Conservation (phyloP, 2,113 vertebrate genomes). For the Sinocyclocheilus grahami region DNA sequence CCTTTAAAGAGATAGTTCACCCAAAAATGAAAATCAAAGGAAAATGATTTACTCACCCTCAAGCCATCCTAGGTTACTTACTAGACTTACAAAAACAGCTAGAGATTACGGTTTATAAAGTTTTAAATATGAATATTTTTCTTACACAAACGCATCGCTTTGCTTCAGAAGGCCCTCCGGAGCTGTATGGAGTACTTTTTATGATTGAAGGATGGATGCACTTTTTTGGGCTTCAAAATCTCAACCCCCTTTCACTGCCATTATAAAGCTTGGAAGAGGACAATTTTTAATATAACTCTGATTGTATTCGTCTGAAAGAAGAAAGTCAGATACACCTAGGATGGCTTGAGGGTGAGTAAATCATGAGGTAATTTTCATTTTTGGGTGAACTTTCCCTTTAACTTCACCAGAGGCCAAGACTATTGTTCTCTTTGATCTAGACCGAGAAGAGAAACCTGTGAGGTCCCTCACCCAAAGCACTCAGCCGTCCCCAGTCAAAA, state of each 20-base stretch:
- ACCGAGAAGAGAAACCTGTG: slow-evolving; percentile 60
- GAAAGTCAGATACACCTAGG: not conserved
- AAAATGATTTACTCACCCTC: too few relatives aligned
- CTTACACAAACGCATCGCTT: too few relatives aligned
- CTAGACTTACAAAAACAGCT: too few relatives aligned
- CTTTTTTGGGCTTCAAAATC: not conserved
- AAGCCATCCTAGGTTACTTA: too few relatives aligned
- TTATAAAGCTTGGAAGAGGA: not conserved
- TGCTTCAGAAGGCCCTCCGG: too few relatives aligned
- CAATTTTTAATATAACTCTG: not conserved
- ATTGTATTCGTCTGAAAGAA: not conserved
- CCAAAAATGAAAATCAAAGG: too few relatives aligned
- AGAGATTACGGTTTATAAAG: too few relatives aligned
- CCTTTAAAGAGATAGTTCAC: not conserved
- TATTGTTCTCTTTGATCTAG: slow-evolving; percentile 47
- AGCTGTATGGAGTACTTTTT: not conserved
- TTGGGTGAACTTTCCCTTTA: not conserved
- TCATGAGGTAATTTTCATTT: not conserved
- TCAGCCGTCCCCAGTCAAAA: slow-evolving; percentile 20
- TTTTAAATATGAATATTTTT: too few relatives aligned
- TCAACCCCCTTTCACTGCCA: not conserved
- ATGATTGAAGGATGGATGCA: not conserved
- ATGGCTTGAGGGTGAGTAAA: not conserved
- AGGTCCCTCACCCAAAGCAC: slow-evolving; percentile 59
- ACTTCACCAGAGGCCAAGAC: slow-evolving; percentile 52